Percentiles rank a stretch among this genome's conserved stretches.
phyloP scores from a whole-genome alignment of 2,113 vertebrate genomes.

The Origma solitaria region DNA sequence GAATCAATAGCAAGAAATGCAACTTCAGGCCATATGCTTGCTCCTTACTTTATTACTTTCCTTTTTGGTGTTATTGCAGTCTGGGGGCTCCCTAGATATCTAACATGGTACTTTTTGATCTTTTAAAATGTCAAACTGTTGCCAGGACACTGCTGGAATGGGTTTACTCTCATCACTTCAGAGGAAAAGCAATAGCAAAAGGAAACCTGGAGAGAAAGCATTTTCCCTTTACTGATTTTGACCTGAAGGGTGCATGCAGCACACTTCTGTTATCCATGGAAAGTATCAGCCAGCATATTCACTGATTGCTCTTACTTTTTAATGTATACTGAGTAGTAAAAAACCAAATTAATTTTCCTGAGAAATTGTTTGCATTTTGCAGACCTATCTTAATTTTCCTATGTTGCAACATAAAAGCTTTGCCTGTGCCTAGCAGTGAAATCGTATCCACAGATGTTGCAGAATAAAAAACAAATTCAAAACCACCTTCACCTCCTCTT shows the following conservation, averaged over 20 bases:
- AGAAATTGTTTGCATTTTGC: neutral
- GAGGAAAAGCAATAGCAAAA: neutral
- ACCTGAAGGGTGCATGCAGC: neutral
- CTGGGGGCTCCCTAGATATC: neutral
- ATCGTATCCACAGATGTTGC: neutral
- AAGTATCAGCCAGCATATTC: neutral
- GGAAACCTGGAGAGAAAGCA: neutral
- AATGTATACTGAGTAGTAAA: neutral
- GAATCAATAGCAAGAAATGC: slow-evolving; percentile 34
- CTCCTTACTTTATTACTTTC: slow-evolving; percentile 9
- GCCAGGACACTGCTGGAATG: neutral
- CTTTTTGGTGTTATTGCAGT: neutral
- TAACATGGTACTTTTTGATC: neutral
- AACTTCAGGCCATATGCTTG: neutral
- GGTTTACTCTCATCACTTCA: neutral
- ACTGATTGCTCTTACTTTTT: neutral
- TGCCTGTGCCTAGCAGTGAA: neutral
- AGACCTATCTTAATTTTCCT: neutral
- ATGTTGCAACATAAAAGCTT: neutral
- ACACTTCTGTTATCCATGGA: neutral
- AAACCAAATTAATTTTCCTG: neutral
- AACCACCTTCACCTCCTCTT: neutral
- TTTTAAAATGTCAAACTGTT: slow-evolving; percentile 16
- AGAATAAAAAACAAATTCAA: neutral
- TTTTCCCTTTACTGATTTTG: neutral